Base-by-base conservation (phyloP, 1,140 invertebrate species). In the Drosophila melanica region DNA sequence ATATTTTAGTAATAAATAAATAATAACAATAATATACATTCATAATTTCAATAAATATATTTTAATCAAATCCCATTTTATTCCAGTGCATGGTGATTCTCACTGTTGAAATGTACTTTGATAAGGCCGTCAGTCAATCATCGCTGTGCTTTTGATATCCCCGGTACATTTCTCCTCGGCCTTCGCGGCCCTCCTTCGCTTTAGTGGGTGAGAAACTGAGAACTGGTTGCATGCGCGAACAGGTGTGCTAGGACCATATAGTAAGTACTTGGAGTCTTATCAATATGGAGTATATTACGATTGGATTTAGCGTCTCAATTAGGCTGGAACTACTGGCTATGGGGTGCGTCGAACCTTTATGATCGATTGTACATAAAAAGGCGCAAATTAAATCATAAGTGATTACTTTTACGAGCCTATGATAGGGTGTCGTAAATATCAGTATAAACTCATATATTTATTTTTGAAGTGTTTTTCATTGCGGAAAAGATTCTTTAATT, bases 151-250 rank as follows among this genome's bases (percentile, higher is more conserved):
- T 23, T 37, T 27, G 82, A 79, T 87, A 79, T 41, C 62, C 27
- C 55, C 14, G 66, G 82, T 89, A 89, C 76, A 82, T 79, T 77
- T 75, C 33, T 62, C 82, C 79, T 63, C 71, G 68, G 58, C 82
- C 81, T 79, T 67, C 57, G 30, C 51, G n/a, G 7, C 30, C 11
- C 33, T 12, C 51, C 20, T 20, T 14, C 27, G 27, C 27, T 27
- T 11, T 12, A 16, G 10, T 7, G 58, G 35, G 1, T 48, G 14
- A 27, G 39, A 63, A 44, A 30, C 14, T 23, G 20, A 18, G 18
- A n/a, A 10, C 44, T 50, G 23, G 44, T 62, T 41, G 18, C 50
- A 42, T 33, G 30, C 23, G 18, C 12, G 60, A 84, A 66, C 82
- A 87, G 82, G 82, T 87, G 82, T 89, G 77, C 30, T 35, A 55